Evolutionary conservation across 2,797 vertebrate genomes (phyloP), one percentile per base, ranked within the genome.

Genomic region (Phoeniculus purpureus): DNA sequence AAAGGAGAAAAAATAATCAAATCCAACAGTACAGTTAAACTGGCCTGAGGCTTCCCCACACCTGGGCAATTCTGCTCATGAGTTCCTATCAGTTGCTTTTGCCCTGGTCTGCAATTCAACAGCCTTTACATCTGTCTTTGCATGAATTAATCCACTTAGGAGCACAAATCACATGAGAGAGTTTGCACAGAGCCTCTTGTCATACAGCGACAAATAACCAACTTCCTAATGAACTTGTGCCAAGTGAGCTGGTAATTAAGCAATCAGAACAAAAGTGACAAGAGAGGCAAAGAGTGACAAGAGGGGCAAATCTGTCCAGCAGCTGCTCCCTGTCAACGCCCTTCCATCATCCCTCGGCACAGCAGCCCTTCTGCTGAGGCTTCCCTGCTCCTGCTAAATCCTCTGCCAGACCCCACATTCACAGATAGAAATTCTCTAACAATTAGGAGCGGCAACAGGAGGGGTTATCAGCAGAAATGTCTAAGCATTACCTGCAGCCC

Each of bases 201-300:
- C 90, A 91, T 48, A 93, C 0, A 15, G 73, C 26, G 59, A 94
- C 81, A 92, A 92, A 90, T 95, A 91, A 59, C 75, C 43, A 48
- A 48, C 48, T 94, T 92, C 80, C 82, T 87, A 94, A 78, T 66
- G 92, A 96, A 68, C 77, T 94, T 95, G 92, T 92, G 88, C 95
- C 86, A 88, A 78, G 82, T 81, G 78, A 83, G 18, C 58, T 76
- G 70, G 86, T 92, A 95, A 97, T 96, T 94, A 96, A 92, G 96
- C 87, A 91, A 94, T 94, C 87, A 94, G 85, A 92, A 96, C 94
- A 92, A 93, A 96, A 91, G 87, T 94, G 95, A 96, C 94, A 94
- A 92, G 66, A 73, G 72, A 43, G 43, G 43, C 43, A 43, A 43
- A 43, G 16, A 43, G 43, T 43, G 43, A 43, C 43, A 43, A 43